Conservation (phyloP, 2,797 vertebrate species). For the Enteromius anoplus region DNA sequence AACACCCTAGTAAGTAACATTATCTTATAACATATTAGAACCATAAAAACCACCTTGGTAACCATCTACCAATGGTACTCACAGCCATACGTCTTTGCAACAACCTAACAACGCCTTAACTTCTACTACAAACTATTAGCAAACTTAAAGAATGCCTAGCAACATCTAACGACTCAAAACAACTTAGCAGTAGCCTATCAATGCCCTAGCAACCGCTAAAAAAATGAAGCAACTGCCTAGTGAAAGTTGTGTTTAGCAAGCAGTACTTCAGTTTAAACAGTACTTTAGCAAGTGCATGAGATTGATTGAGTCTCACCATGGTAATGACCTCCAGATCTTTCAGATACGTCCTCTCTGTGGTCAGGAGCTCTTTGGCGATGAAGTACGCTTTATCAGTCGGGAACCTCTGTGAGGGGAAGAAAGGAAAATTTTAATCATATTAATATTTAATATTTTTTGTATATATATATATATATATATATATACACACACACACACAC, state of each 20-base stretch:
- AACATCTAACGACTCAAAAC: background rate
- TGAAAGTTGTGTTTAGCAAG: too few species aligned
- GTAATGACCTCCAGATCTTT: constrained; percentile 97
- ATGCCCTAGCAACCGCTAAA: background rate
- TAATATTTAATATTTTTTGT: too few species aligned
- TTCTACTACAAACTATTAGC: background rate
- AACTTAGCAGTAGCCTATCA: background rate
- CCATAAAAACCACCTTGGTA: background rate
- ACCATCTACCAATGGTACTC: background rate
- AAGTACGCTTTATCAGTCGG: constrained; percentile 96
- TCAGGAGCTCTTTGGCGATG: constrained; percentile 95
- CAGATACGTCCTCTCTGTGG: constrained; percentile 94
- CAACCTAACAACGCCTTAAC: background rate
- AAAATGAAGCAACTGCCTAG: background rate
- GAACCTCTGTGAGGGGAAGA: constrained; percentile 82
- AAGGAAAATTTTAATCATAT: background rate
- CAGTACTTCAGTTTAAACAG: too few species aligned
- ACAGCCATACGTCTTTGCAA: background rate
- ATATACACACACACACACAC: too few species aligned
- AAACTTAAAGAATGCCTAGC: background rate
- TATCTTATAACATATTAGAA: background rate
- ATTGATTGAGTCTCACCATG: constrained; percentile 76
- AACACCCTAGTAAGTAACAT: background rate
- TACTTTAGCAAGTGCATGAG: background rate
- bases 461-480: too few species aligned